phyloP scores from a whole-genome alignment of 2,888 invertebrate genomes.

The Podabrus alpinus region DNA sequence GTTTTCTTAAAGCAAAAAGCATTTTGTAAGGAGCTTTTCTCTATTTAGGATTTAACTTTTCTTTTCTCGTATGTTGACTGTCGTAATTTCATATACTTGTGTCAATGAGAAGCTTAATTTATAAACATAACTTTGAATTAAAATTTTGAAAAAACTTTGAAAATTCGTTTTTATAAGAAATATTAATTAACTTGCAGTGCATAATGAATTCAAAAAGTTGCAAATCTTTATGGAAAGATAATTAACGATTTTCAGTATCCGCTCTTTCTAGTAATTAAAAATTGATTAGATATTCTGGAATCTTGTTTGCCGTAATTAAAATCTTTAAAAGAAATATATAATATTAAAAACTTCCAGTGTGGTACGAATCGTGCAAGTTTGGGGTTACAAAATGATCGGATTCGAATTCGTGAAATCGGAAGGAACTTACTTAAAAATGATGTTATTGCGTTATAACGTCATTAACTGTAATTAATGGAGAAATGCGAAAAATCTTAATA shows the following conservation, averaged over 20 bases:
- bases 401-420: neutral
- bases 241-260: neutral
- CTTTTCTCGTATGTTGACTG: neutral
- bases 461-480: neutral
- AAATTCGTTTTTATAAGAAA: neutral
- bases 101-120: neutral
- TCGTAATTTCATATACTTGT: neutral
- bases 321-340: neutral
- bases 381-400: neutral
- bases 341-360: neutral
- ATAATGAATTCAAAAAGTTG: neutral
- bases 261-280: neutral
- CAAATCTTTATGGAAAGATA: neutral
- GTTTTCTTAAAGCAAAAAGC: neutral
- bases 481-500: neutral
- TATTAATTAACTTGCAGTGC: neutral
- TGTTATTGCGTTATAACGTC: neutral
- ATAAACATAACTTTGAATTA: too few species aligned
- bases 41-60: neutral
- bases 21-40: neutral
- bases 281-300: neutral
- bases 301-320: neutral
- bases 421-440: neutral
- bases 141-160: too few species aligned
- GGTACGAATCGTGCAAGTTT: neutral